Evolutionary conservation across 2,113 vertebrate species (phyloP), one percentile per base, ranked within the genome.

Genomic region (Ahaetulla prasina): DNA sequence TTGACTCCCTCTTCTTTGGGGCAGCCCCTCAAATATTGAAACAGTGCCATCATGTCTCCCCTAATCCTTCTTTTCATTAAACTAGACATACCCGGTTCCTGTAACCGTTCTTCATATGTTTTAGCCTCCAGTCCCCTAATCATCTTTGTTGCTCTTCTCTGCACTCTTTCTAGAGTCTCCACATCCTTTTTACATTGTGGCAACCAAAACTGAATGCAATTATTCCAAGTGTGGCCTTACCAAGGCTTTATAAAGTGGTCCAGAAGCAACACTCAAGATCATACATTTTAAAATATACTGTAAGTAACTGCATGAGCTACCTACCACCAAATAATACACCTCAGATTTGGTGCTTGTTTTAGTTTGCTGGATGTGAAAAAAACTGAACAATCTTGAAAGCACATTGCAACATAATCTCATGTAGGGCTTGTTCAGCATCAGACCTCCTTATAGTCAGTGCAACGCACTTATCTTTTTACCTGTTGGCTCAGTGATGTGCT

Each of bases 401-500:
- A 50, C 20, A 55, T 55, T 55, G 22, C 18, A 22, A 27, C 9
- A 50, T 30, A 87, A 52, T 20, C 85, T 12, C 3, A 52, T n/a
- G 16, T 2, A n/a, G 18, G 18, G 49, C 35, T 86, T 43, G 14
- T 49, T 50, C 12, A 85, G 27, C 27, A 39, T 74, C 85, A 87
- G n/a, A 11, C 20, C n/a, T n/a, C 74, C 23, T 7, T 74, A 12
- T 53, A 35, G 23, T 50, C 60, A 8, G 1, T 90, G 60, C 30
- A 23, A 49, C 45, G 23, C 23, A 49, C 30, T 68, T 30, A 9
- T 49, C 35, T 10, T 92, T 92, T 97, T 91, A 99, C 99, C 98
- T 98, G 94, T 92, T 2, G 91, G 2, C 39, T 97, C 95, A 30
- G 96, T 93, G 93, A 98, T 94, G 93, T 97, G 97, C 90, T 95